Percentiles rank a stretch among this genome's conserved stretches.
These are phyloP conservation scores for Trissoscelio sp. DNA, from an alignment of 2,888 invertebrate genomes.

Conservation along the genomic window DNA sequence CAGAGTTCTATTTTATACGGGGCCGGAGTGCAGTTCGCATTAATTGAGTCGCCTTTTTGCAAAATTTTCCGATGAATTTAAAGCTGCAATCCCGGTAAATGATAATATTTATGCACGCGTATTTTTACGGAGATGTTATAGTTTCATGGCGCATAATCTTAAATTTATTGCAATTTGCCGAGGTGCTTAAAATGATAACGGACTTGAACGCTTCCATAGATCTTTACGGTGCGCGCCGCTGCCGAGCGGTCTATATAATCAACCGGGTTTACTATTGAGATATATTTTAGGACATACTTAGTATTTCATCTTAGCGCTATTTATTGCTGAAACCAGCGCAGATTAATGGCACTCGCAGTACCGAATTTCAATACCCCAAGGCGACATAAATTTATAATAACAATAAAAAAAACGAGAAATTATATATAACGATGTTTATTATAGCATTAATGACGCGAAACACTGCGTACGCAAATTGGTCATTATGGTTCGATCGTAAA, in stretches of 20 bases:
- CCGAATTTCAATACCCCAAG: not conserved
- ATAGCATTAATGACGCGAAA: not conserved
- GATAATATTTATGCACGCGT: conserved; percentile 63
- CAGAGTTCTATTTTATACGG: conserved; percentile 45
- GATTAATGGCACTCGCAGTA: conserved; percentile 12
- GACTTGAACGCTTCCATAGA: conserved; percentile 58
- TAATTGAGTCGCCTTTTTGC: conserved; percentile 58
- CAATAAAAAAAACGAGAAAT: too few species aligned
- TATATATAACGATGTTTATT: not conserved
- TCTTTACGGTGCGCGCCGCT: conserved; percentile 51
- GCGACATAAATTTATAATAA: not conserved
- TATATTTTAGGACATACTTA: conserved; percentile 56
- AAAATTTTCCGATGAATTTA: conserved; percentile 59
- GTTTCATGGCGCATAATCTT: conserved; percentile 61
- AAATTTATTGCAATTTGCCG: conserved; percentile 66
- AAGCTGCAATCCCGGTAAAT: conserved; percentile 53
- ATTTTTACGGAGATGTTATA: conserved; percentile 64
- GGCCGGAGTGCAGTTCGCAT: conserved; percentile 37
- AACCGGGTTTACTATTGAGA: conserved; percentile 55
- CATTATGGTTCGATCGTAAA: conserved; percentile 6
- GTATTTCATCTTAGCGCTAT: conserved; percentile 34
- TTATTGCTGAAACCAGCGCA: conserved; percentile 46
- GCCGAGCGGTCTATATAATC: conserved; percentile 53
- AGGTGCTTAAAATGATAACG: conserved; percentile 67
- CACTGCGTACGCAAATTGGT: too few species aligned